These are phyloP conservation scores for Okamejei kenojei DNA, from an alignment of 2,797 vertebrate genomes.

Conservation along the genomic window DNA sequence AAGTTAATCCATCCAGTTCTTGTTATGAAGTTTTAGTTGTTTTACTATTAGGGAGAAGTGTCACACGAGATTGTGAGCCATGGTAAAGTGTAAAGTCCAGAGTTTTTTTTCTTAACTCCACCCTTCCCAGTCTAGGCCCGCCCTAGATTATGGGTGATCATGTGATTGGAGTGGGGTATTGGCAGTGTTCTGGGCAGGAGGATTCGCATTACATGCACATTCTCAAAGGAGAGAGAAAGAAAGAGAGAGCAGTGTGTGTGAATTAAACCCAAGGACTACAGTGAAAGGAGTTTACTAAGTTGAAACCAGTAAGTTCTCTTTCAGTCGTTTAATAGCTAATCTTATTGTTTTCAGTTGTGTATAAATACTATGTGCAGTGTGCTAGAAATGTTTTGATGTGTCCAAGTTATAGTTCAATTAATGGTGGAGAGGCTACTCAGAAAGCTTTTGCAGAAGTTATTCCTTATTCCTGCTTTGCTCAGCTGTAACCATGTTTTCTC, in stretches of 20 bases:
- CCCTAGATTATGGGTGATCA: conserved; percentile 28
- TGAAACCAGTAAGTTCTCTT: conserved; percentile 30
- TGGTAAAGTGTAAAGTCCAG: conserved; percentile 8
- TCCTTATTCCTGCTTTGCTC: conserved; percentile 20
- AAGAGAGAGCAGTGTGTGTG: conserved; percentile 15
- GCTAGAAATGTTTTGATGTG: background rate
- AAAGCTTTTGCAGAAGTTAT: background rate
- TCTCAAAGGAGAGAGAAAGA: conserved; percentile 30
- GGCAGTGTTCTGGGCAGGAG: conserved; percentile 22
- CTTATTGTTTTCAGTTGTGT: background rate
- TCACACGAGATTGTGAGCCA: background rate
- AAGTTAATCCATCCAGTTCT: background rate
- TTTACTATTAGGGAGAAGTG: background rate
- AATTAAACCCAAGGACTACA: conserved; percentile 31
- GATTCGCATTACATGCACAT: conserved; percentile 38
- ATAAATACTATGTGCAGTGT: background rate
- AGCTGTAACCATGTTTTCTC: background rate
- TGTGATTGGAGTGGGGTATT: conserved; percentile 26
- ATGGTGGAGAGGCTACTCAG: background rate
- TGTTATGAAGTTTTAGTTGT: background rate
- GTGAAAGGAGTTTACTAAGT: conserved; percentile 9
- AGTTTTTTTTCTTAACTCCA: conserved; percentile 21
- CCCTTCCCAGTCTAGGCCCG: conserved; percentile 13
- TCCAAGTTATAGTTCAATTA: background rate
- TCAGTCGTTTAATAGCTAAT: background rate